A percentile compares a stretch with the other conserved stretches of the same genome.
phyloP scores from a whole-genome alignment of 2,797 vertebrate genomes.

The Xyrichtys novacula region DNA sequence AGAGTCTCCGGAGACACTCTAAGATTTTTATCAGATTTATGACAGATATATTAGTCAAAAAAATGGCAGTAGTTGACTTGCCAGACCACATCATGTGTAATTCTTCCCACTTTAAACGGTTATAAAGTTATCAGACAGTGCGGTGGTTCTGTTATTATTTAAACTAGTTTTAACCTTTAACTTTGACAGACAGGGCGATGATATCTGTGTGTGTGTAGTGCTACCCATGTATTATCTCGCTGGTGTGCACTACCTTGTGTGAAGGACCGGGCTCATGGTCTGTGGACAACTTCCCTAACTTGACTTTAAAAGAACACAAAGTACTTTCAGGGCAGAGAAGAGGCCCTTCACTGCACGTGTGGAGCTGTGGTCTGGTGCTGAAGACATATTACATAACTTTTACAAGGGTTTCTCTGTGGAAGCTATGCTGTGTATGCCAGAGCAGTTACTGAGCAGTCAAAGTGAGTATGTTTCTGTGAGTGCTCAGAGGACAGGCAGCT shows the following conservation, averaged over 20 bases:
- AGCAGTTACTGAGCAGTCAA: constrained; percentile 1
- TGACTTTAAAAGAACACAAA: constrained; percentile 63
- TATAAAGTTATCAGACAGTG: no score
- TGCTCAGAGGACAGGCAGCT: constrained; percentile 17
- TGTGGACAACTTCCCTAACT: background rate
- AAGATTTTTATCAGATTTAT: no score
- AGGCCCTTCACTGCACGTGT: constrained; percentile 40
- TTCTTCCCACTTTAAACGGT: no score
- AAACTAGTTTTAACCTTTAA: no score
- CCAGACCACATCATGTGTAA: no score
- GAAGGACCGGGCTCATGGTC: background rate
- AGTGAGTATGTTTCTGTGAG: background rate
- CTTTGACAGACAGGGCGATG: no score
- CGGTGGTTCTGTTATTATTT: no score
- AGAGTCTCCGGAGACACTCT: no score
- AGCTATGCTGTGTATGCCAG: constrained; percentile 26
- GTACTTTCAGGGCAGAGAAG: constrained; percentile 61
- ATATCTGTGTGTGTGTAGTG: background rate
- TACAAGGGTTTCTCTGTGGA: constrained; percentile 34
- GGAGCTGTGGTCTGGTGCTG: constrained; percentile 44
- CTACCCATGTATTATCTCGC: background rate
- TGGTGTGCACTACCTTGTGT: background rate
- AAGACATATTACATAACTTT: constrained; percentile 60
- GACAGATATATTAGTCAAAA: no score
- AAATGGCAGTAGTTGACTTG: no score